phyloP scores from a whole-genome alignment of 2,113 vertebrate species.

The Myotis davidii region DNA sequence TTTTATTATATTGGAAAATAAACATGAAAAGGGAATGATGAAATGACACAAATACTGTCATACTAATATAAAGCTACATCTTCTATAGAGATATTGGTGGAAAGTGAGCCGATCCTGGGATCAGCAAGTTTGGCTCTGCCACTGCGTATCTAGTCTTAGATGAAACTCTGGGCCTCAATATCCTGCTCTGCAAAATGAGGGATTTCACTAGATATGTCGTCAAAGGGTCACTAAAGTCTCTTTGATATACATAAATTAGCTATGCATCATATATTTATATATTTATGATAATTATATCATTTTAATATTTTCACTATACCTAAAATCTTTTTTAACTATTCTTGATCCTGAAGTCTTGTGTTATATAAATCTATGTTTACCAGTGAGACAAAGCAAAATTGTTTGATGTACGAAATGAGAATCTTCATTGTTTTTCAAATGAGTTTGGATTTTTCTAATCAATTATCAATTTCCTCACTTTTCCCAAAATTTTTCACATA shows the following conservation, averaged over 20 bases:
- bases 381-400: background rate
- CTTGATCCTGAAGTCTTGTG: background rate
- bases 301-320: background rate
- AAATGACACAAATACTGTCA: background rate
- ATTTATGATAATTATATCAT: background rate
- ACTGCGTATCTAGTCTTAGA: background rate
- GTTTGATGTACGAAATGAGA: background rate
- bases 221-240: background rate
- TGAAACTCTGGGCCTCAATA: background rate
- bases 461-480: background rate
- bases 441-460: background rate
- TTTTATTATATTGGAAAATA: slow-evolving; percentile 16
- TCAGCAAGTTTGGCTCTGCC: background rate
- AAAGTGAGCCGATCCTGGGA: background rate
- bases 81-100: background rate
- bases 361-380: background rate
- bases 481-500: background rate
- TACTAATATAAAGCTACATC: background rate
- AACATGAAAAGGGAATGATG: background rate
- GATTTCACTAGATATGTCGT: background rate
- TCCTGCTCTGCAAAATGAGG: background rate
- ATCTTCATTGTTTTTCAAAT: background rate
- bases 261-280: background rate
- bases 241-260: background rate
- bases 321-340: background rate